Evolutionary conservation across 2,888 invertebrate genomes (phyloP), one percentile per base, ranked within the genome.

Genomic region (Habroteleia sp.): DNA sequence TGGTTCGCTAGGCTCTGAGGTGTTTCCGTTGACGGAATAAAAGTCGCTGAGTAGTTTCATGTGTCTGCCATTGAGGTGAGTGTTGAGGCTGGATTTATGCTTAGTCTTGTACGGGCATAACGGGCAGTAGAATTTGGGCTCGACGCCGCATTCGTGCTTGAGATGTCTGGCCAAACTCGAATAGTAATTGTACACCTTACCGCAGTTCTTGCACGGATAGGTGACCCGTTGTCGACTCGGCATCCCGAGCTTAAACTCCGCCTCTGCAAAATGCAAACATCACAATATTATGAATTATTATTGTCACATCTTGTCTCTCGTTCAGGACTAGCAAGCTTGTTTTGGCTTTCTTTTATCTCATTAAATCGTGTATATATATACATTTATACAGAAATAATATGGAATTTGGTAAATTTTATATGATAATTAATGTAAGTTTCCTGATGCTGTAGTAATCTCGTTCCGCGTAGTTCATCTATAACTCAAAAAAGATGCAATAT

Each of bases 111-210:
- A 88, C 20, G 88, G 83, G 76, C 91, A 91, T 50, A 89, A 77
- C 0, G 88, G 86, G 79, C 91, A 91, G 29, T 85, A 85, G 79
- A 89, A 90, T 68, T 87, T 88, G 5, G 90, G 90, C 60, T 89
- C 90, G 66, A 90, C 89, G 8, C 90, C 91, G 77, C 91, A 91
- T 76, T 91, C 91, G 81, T 90, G 89, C 77, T 88, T 89, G 76
- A 88, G 76, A 65, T 89, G 89, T 42, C 89, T 84, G 25, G 86
- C 86, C 81, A 89, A 76, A 68, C 88, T 89, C 65, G 88, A 87
- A 63, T 87, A 84, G 79, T 89, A 88, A 81, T 85, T 86, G 85
- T 89, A 89, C 69, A 87, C 86, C 77, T 90, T 90, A 72, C 90
- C 90, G 76, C 91, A 91, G 77, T 90, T 89, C 33, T 81, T 82